Percentiles rank a stretch among this genome's conserved stretches.
phyloP scores from a whole-genome alignment of 2,797 vertebrate genomes.

The Coccyzus lansbergi region DNA sequence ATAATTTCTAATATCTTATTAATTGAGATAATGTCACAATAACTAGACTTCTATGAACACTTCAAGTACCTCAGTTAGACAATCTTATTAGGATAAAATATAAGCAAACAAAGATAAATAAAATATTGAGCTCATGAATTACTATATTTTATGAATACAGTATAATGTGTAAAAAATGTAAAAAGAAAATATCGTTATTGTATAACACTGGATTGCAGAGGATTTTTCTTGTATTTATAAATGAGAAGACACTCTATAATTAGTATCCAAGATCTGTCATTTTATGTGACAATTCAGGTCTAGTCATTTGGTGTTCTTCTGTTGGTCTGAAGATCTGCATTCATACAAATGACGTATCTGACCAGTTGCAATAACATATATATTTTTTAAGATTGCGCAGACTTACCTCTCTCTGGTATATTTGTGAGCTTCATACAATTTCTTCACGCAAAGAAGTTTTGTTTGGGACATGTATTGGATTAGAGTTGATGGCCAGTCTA shows the following conservation, averaged over 20 bases:
- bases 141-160: not conserved
- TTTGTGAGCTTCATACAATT: not conserved
- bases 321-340: not conserved
- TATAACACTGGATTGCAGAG: no score
- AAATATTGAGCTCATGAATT: not conserved
- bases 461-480: not conserved
- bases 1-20: slow-evolving; percentile 36
- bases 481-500: not conserved
- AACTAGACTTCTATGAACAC: not conserved
- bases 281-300: not conserved
- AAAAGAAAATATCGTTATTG: not conserved
- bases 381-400: not conserved
- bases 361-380: not conserved
- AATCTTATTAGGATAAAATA: slow-evolving; percentile 18
- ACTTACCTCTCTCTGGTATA: not conserved
- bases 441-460: not conserved
- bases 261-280: not conserved
- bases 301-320: not conserved
- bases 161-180: not conserved
- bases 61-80: not conserved
- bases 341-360: not conserved
- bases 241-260: not conserved
- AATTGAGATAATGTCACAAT: not conserved
- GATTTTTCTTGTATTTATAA: not conserved
- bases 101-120: not conserved